Conservation (phyloP, 92 coral and sea anemone genomes). For the Phymanthus crucifer region DNA sequence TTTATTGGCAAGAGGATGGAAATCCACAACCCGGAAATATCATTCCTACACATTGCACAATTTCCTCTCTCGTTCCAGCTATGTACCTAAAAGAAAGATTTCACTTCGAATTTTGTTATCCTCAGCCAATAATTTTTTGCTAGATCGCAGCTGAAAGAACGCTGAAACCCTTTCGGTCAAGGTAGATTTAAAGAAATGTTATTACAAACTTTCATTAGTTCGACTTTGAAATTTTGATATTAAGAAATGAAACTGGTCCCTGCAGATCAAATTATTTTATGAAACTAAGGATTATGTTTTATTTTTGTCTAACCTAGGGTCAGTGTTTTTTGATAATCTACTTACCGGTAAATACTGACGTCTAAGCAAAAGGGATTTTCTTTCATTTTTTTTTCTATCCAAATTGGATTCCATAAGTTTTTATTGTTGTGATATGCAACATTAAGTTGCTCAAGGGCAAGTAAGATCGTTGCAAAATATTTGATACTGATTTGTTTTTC, state of each 20-base stretch:
- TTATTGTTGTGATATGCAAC: too few species aligned
- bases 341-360: background rate
- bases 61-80: slow-evolving; percentile 7
- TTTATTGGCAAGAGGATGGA: background rate
- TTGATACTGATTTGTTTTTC: too few species aligned
- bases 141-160: background rate
- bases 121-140: background rate
- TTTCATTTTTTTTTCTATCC: background rate
- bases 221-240: background rate
- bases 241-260: background rate
- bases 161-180: slow-evolving; percentile 1
- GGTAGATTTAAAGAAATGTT: background rate
- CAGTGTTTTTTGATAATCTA: background rate
- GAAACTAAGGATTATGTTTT: background rate
- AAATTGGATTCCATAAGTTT: background rate
- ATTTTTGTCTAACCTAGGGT: background rate
- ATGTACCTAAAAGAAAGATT: background rate
- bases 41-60: background rate
- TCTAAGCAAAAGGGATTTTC: background rate
- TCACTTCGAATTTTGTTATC: slow-evolving; percentile 7
- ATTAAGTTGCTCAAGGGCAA: too few species aligned
- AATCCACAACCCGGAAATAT: background rate
- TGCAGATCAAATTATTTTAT: background rate
- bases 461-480: too few species aligned
- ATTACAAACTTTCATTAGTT: background rate